A percentile compares a stretch with the other conserved stretches of the same genome.
Evolutionary conservation across 2,113 vertebrate genomes (phyloP).

Genomic region (Ceyx cyanopectus): DNA sequence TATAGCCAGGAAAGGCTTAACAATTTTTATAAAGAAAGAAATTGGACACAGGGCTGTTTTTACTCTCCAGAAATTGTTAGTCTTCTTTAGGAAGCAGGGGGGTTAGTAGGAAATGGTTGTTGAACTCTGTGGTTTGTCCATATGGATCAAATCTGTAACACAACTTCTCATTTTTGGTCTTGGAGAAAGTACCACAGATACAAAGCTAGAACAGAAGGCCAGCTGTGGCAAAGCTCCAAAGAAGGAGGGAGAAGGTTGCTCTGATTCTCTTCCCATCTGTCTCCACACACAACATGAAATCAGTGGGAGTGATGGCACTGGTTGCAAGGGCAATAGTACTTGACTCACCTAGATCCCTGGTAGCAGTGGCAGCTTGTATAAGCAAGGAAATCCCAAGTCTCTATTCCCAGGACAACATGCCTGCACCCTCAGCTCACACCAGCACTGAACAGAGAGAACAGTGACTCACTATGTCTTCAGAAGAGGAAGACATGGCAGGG

Average conservation of each 20-base stretch:
- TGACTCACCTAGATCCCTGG: neutral
- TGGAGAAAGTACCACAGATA: neutral
- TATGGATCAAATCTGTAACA: neutral
- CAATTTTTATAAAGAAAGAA: neutral
- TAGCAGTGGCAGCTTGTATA: neutral
- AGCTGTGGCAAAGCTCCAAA: neutral
- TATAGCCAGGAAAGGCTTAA: neutral
- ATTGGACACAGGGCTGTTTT: neutral
- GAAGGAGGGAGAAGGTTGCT: neutral
- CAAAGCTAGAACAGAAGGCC: neutral
- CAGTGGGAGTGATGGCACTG: neutral
- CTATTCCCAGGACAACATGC: neutral
- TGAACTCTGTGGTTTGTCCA: neutral
- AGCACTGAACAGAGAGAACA: neutral
- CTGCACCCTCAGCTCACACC: neutral
- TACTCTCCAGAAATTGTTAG: neutral
- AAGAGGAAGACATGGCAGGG: neutral
- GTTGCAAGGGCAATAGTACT: neutral
- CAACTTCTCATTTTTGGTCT: neutral
- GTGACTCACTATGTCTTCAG: neutral
- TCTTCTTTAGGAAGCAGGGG: neutral
- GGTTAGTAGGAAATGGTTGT: neutral
- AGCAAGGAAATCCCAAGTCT: neutral
- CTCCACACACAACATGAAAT: neutral
- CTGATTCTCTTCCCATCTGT: neutral